phyloP scores from a whole-genome alignment of 2,113 vertebrate species.

The Chrysochloris asiatica region DNA sequence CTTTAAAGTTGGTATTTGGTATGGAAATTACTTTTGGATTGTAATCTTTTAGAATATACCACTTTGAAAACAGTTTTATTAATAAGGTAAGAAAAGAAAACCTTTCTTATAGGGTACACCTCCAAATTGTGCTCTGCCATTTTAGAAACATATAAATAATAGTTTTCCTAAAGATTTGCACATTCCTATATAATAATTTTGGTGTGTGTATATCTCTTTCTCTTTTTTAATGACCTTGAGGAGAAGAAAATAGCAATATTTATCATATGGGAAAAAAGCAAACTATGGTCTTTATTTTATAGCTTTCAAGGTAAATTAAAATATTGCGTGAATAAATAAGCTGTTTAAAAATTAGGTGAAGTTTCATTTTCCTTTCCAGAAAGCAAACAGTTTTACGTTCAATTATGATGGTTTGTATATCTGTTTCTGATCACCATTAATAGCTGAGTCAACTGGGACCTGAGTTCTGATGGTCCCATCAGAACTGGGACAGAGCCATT shows the following conservation, averaged over 20 bases:
- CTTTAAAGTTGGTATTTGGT: not conserved
- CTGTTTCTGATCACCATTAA: not conserved
- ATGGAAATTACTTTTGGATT: slow-evolving; percentile 28
- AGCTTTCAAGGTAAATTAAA: slow-evolving; percentile 56
- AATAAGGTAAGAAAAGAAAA: not conserved
- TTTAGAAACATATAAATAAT: slow-evolving; percentile 39
- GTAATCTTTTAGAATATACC: slow-evolving; percentile 17
- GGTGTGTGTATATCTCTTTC: slow-evolving; percentile 53
- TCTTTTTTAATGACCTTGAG: not conserved
- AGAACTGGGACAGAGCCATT: not conserved
- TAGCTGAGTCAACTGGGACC: not conserved
- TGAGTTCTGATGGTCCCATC: not conserved
- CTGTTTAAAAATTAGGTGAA: slow-evolving; percentile 52
- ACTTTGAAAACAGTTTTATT: slow-evolving; percentile 45
- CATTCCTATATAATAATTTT: slow-evolving; percentile 27
- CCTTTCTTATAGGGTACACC: not conserved
- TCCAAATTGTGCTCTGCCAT: slow-evolving; percentile 14
- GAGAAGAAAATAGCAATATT: slow-evolving; percentile 13
- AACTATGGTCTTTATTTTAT: slow-evolving; percentile 59
- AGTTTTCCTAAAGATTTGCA: slow-evolving; percentile 42
- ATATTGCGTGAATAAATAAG: slow-evolving; percentile 56
- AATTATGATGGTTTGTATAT: not conserved
- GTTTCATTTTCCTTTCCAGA: slow-evolving; percentile 69
- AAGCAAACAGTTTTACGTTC: not conserved
- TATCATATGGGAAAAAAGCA: not conserved